Conservation (phyloP, 2,888 invertebrate genomes). For the Terebella lapidaria region DNA sequence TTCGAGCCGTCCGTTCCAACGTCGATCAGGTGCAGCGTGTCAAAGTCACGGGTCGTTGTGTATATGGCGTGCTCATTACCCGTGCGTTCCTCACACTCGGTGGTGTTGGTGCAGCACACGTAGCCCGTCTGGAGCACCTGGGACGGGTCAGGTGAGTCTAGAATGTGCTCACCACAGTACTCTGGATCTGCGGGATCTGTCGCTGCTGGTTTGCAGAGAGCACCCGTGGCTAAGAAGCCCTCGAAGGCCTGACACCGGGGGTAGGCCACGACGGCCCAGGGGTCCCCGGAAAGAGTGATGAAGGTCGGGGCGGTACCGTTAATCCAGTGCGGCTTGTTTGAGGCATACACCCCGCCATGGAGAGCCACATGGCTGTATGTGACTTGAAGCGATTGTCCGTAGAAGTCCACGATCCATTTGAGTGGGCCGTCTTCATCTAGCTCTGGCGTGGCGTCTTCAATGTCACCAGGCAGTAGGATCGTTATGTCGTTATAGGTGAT, state of each 20-base stretch:
- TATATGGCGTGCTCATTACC: conserved; percentile 21
- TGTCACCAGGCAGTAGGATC: conserved; percentile 20
- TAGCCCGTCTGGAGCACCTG: conserved; percentile 11
- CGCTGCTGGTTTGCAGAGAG: conserved; percentile 13
- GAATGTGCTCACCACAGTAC: conserved; percentile 17
- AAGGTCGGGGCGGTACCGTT: conserved; percentile 15
- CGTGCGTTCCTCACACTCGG: neutral
- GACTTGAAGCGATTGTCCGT: conserved; percentile 13
- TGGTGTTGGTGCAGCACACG: conserved; percentile 10
- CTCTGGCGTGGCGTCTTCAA: conserved; percentile 17
- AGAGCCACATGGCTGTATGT: conserved; percentile 19
- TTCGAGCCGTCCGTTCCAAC: conserved; percentile 5
- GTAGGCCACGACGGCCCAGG: conserved; percentile 14
- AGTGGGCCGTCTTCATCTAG: conserved; percentile 18
- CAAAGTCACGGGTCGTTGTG: conserved; percentile 9
- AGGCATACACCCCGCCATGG: conserved; percentile 18
- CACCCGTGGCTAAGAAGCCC: conserved; percentile 3
- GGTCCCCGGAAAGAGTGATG: conserved; percentile 18
- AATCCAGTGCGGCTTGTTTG: conserved; percentile 19
- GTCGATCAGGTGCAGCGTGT: conserved; percentile 8
- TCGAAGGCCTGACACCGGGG: conserved; percentile 20
- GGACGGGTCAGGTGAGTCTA: neutral
- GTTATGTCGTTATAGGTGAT: conserved; percentile 8
- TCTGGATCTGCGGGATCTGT: neutral
- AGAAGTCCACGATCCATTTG: conserved; percentile 17